phyloP scores from a whole-genome alignment of 1,140 invertebrate species.

The Ips nitidus region DNA sequence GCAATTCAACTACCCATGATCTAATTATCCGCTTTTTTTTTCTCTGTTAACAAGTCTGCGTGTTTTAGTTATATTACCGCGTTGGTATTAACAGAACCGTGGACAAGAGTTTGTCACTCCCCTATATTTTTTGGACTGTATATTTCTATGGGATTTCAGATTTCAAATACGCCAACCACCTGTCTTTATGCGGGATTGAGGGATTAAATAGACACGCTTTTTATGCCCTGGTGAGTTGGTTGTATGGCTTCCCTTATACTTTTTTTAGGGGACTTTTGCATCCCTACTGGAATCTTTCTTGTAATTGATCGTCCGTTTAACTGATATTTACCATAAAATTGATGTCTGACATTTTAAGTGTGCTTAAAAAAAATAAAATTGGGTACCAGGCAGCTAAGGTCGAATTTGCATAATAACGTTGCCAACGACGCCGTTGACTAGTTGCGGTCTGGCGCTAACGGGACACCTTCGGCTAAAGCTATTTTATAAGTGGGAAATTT shows the following conservation, averaged over 20 bases:
- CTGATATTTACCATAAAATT: background rate
- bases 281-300: too few relatives aligned
- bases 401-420: slow-evolving; percentile 4
- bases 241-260: background rate
- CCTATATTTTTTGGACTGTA: background rate
- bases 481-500: background rate
- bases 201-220: slow-evolving; percentile 1
- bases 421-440: background rate
- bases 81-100: too few relatives aligned
- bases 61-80: too few relatives aligned
- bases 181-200: background rate
- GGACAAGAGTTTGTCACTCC: too few relatives aligned
- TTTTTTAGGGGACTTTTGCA: too few relatives aligned
- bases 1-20: slow-evolving; percentile 7
- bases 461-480: background rate
- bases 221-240: background rate
- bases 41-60: background rate
- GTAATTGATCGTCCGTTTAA: background rate
- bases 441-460: slow-evolving; percentile 3
- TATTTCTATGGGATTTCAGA: background rate
- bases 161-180: background rate
- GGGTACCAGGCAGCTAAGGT: background rate
- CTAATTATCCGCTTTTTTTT: slow-evolving; percentile 12
- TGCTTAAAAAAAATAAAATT: background rate
- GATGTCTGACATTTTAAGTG: background rate